Percentiles rank a stretch among this genome's conserved stretches.
phyloP scores from a whole-genome alignment of 2,888 invertebrate genomes.

The Elaeidobius kamerunicus region DNA sequence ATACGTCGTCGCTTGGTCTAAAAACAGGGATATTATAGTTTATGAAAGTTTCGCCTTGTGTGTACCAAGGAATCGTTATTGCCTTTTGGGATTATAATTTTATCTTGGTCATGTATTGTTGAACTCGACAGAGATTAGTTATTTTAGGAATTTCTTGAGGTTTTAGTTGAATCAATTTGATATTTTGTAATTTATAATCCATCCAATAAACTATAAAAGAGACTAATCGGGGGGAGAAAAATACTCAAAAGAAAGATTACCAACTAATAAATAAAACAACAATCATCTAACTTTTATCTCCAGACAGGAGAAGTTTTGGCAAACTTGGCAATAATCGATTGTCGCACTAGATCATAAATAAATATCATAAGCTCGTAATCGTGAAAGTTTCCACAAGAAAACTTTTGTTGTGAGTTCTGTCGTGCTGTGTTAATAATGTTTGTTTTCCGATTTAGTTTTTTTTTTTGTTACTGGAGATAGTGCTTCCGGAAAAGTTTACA shows the following conservation, averaged over 20 bases:
- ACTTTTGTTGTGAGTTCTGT: constrained; percentile 19
- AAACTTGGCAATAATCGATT: constrained; percentile 30
- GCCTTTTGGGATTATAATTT: constrained; percentile 29
- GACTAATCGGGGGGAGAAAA: too few relatives aligned
- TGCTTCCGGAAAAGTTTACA: constrained; percentile 10
- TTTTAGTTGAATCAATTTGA: too few relatives aligned
- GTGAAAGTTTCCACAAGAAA: constrained; percentile 20
- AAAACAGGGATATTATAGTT: constrained; percentile 31
- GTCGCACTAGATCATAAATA: constrained; percentile 31
- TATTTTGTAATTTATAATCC: too few relatives aligned
- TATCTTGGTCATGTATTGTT: too few relatives aligned
- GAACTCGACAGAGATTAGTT: too few relatives aligned
- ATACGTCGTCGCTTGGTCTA: constrained; percentile 18
- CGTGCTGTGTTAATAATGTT: constrained; percentile 27
- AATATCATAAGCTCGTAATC: constrained; percentile 31
- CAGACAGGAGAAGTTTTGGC: constrained; percentile 12
- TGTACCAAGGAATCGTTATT: constrained; percentile 28
- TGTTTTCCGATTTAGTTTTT: constrained; percentile 26
- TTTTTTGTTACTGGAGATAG: constrained; percentile 8
- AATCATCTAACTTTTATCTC: constrained; percentile 20
- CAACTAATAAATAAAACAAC: constrained; percentile 27
- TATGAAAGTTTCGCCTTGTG: constrained; percentile 28
- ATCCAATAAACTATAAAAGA: too few relatives aligned
- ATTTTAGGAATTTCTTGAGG: too few relatives aligned
- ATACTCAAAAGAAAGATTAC: constrained; percentile 8